Conservation (phyloP, 1,140 invertebrate species). For the Macrosteles quadrilineatus region DNA sequence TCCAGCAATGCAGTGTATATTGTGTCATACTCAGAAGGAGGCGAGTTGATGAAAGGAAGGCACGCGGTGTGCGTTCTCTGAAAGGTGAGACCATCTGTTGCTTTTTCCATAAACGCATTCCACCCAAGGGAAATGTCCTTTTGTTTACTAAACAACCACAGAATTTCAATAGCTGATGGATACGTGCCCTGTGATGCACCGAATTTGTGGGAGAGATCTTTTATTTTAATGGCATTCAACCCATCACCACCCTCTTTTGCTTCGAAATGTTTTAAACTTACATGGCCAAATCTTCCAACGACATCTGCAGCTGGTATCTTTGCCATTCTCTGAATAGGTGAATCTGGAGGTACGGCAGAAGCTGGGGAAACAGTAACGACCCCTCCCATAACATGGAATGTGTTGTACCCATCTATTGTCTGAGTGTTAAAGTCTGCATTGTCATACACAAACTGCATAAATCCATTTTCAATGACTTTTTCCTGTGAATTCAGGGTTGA, state of each 20-base stretch:
- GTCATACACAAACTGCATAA: constrained; percentile 48
- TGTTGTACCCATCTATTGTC: constrained; percentile 49
- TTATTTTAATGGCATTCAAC: neutral
- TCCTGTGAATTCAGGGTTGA: no score
- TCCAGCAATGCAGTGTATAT: neutral
- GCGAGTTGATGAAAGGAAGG: neutral
- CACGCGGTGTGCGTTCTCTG: neutral
- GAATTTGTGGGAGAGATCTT: neutral
- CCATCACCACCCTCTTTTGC: neutral
- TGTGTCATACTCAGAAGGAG: neutral
- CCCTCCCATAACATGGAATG: constrained; percentile 50
- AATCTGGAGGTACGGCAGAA: constrained; percentile 32
- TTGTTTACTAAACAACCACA: neutral
- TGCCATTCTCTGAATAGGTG: neutral
- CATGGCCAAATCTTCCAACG: neutral
- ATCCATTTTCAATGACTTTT: constrained; percentile 35
- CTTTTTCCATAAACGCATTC: constrained; percentile 2
- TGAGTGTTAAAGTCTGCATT: constrained; percentile 51
- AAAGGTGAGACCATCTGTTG: neutral
- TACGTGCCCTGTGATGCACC: neutral
- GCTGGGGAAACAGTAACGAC: constrained; percentile 48
- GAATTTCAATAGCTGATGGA: neutral
- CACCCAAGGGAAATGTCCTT: neutral
- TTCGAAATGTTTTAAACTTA: no score
- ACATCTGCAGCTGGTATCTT: neutral